These are phyloP conservation scores for Phorcus lineatus DNA, from an alignment of 2,888 invertebrate genomes.

Conservation along the genomic window DNA sequence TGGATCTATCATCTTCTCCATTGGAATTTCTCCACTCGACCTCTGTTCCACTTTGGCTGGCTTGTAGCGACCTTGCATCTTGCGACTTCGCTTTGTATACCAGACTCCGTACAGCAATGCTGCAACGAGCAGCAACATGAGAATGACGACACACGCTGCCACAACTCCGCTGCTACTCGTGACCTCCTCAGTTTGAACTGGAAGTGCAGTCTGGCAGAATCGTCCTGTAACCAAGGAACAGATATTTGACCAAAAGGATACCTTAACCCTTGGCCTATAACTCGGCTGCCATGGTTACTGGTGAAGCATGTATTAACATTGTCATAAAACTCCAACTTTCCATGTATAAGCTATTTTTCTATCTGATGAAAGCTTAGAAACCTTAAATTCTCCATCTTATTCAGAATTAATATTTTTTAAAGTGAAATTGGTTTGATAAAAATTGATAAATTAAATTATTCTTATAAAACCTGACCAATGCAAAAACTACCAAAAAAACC, in stretches of 20 bases:
- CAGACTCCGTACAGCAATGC: conserved; percentile 46
- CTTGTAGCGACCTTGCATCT: conserved; percentile 60
- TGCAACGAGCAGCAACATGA: conserved; percentile 45
- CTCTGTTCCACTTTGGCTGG: conserved; percentile 58
- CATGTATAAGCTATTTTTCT: no score
- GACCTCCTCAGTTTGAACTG: not conserved
- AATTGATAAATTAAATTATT: no score
- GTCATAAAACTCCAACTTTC: no score
- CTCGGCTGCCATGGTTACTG: no score
- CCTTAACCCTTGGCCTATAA: no score
- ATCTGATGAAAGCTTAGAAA: no score
- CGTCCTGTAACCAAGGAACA: conserved; percentile 37
- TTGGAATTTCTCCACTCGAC: conserved; percentile 46
- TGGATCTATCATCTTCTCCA: conserved; percentile 51
- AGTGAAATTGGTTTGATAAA: no score
- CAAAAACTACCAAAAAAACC: no score
- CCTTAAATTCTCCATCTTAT: no score
- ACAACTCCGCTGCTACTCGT: conserved; percentile 34
- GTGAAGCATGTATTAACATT: no score
- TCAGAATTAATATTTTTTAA: no score
- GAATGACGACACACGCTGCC: conserved; percentile 47
- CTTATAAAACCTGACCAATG: no score
- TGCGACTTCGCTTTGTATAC: conserved; percentile 51
- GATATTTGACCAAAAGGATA: not conserved
- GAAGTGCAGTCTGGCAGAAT: conserved; percentile 36